Conservation (phyloP, 2,797 vertebrate genomes). For the Sebastes trivittatus region DNA sequence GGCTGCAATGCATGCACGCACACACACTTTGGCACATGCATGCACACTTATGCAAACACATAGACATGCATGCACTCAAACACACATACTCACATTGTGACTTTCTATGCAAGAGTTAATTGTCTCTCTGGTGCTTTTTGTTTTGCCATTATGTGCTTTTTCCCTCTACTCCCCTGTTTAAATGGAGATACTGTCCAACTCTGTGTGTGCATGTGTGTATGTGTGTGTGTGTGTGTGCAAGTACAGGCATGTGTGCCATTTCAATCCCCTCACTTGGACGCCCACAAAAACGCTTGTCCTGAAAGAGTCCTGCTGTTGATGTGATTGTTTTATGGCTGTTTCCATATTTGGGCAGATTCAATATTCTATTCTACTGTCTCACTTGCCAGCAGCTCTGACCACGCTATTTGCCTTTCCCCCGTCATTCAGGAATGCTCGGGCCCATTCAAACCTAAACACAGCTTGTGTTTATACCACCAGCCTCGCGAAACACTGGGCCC, state of each 20-base stretch:
- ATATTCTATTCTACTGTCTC: conserved; percentile 60
- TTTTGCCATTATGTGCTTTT: conserved; percentile 60
- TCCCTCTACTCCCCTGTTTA: conserved; percentile 64
- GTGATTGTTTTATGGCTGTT: conserved; percentile 73
- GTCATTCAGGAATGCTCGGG: conserved; percentile 71
- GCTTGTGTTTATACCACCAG: conserved; percentile 66
- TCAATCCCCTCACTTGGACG: conserved; percentile 73
- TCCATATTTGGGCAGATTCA: conserved; percentile 77
- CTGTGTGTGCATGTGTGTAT: conserved; percentile 25
- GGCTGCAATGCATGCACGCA: conserved; percentile 36
- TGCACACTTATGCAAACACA: conserved; percentile 23
- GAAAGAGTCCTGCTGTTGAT: conserved; percentile 74
- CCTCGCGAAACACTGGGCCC: conserved; percentile 51
- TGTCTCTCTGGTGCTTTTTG: conserved; percentile 71
- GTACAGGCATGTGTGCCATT: conserved; percentile 57
- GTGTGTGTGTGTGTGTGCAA: conserved; percentile 4
- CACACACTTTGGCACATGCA: conserved; percentile 28
- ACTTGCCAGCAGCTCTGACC: conserved; percentile 66
- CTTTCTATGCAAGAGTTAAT: conserved; percentile 58
- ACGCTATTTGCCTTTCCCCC: conserved; percentile 59
- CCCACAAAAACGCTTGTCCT: conserved; percentile 70
- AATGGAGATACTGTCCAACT: conserved; percentile 67
- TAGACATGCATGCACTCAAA: neutral
- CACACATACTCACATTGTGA: conserved; percentile 20
- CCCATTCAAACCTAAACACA: conserved; percentile 72